These are phyloP conservation scores for Muschampia plurimacula DNA, from an alignment of 2,888 invertebrate species.

Conservation along the genomic window DNA sequence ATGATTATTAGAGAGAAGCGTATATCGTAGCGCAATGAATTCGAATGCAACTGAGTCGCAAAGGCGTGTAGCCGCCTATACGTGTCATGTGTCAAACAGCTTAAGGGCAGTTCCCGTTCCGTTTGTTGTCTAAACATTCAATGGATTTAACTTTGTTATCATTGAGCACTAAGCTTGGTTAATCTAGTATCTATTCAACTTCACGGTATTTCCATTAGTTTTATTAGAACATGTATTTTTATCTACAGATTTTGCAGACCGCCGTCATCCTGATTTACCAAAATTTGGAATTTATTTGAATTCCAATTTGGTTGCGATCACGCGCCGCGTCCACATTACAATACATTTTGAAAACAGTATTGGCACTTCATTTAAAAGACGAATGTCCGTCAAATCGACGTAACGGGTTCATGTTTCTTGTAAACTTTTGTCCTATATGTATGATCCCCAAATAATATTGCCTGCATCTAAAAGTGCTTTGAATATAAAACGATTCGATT, in stretches of 20 bases:
- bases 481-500: conserved; percentile 10
- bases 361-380: not conserved
- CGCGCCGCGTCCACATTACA: not conserved
- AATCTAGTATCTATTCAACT: not conserved
- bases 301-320: not conserved
- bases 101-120: not conserved
- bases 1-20: no score
- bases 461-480: conserved; percentile 1
- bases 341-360: conserved; percentile 8
- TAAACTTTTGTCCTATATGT: conserved; percentile 45
- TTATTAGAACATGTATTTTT: not conserved
- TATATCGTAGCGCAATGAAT: no score
- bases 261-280: not conserved
- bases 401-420: conserved; percentile 18
- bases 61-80: no score
- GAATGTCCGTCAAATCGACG: conserved; percentile 8
- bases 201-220: not conserved
- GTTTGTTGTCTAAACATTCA: no score
- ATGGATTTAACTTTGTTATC: not conserved
- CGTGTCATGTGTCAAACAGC: no score
- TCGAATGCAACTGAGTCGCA: not conserved
- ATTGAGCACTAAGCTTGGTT: not conserved
- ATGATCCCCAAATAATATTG: conserved; percentile 39
- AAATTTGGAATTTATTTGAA: conserved; percentile 6
- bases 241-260: not conserved